Percentiles rank a stretch among this genome's conserved stretches.
Evolutionary conservation across 2,888 invertebrate species (phyloP).

Genomic region (Pollenia angustigena): DNA sequence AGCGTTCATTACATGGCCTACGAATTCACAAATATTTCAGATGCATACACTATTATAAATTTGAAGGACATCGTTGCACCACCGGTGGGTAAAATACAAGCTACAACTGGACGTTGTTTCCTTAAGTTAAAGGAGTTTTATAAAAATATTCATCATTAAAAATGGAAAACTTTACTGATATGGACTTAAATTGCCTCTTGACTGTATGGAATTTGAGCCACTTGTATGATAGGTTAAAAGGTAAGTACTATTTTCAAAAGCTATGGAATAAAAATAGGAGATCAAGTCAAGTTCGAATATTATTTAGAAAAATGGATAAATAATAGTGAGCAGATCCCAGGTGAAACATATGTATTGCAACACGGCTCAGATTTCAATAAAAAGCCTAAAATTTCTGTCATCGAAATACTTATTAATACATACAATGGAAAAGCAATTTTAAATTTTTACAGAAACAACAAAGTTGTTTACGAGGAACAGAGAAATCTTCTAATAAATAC

Average conservation of each 20-base stretch:
- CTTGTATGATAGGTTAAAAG: constrained; percentile 15
- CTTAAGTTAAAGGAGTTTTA: constrained; percentile 2
- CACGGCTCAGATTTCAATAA: too few species aligned
- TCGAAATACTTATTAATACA: too few species aligned
- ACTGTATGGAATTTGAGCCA: not conserved
- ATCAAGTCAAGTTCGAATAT: constrained; percentile 17
- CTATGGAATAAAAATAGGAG: not conserved
- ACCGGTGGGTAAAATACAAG: not conserved
- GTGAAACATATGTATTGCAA: too few species aligned
- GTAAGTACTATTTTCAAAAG: not conserved
- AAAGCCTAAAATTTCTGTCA: too few species aligned
- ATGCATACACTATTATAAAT: not conserved
- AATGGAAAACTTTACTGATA: constrained; percentile 11
- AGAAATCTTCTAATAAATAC: too few species aligned
- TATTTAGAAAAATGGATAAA: constrained; percentile 13
- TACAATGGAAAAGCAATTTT: too few species aligned
- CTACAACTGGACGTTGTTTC: not conserved
- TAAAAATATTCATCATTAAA: not conserved
- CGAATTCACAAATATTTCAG: constrained; percentile 9
- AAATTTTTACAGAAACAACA: too few species aligned
- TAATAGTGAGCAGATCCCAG: not conserved
- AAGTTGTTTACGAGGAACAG: too few species aligned
- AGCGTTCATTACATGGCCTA: not conserved
- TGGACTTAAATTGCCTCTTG: constrained; percentile 7
- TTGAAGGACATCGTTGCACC: not conserved